Conservation (phyloP, 1,140 invertebrate genomes). For the Monomorium pharaonis region DNA sequence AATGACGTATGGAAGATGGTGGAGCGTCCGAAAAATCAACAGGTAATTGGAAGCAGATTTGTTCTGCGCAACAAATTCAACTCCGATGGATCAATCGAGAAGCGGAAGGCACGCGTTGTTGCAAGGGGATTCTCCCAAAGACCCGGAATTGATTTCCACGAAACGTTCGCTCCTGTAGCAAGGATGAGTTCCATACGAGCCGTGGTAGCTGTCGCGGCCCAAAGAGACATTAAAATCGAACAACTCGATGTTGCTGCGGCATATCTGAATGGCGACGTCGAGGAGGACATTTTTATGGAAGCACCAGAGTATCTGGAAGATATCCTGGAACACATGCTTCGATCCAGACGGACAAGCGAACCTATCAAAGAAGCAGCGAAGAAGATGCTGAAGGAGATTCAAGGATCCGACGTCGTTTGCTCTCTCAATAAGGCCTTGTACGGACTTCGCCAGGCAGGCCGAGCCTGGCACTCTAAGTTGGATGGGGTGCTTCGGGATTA, state of each 20-base stretch:
- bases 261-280: neutral
- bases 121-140: neutral
- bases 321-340: neutral
- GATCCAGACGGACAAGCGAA: neutral
- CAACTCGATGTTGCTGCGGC: no score
- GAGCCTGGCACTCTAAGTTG: slow-evolving; percentile 7
- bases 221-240: no score
- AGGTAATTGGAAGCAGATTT: neutral
- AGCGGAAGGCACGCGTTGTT: neutral
- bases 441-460: slow-evolving; percentile 47
- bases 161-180: no score
- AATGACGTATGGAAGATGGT: neutral
- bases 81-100: neutral
- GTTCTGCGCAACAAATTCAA: neutral
- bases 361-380: neutral
- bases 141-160: no score
- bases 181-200: no score
- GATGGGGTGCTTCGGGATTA: neutral
- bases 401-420: neutral
- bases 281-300: neutral
- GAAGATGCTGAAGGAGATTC: neutral
- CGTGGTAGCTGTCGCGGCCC: no score
- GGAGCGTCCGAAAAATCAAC: neutral
- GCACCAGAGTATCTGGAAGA: neutral
- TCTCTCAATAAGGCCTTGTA: slow-evolving; percentile 38